phyloP scores from a whole-genome alignment of 2,113 vertebrate species.

The Centrocercus urophasianus region DNA sequence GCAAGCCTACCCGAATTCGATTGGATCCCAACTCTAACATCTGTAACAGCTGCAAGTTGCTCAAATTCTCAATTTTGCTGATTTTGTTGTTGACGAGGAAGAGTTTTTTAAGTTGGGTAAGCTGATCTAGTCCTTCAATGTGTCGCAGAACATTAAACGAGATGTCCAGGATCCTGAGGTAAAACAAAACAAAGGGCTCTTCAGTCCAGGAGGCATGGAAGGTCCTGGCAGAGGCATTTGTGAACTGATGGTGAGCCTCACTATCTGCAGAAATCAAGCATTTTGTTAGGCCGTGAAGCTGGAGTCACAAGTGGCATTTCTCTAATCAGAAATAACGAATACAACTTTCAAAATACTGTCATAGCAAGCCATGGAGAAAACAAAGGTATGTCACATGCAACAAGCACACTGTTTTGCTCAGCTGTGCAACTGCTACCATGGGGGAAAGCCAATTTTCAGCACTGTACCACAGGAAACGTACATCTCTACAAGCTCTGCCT shows the following conservation, averaged over 20 bases:
- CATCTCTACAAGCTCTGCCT: background rate
- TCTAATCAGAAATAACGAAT: background rate
- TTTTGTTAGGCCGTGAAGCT: background rate
- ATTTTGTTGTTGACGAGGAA: constrained; percentile 99
- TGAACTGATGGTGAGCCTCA: background rate
- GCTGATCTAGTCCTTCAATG: constrained; percentile 90
- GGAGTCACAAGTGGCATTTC: background rate
- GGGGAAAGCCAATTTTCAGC: background rate
- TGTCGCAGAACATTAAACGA: constrained; percentile 95
- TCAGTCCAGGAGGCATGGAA: background rate
- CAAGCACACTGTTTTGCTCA: background rate
- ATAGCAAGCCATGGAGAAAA: background rate
- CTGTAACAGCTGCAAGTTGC: constrained; percentile 84
- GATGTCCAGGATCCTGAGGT: constrained; percentile 89
- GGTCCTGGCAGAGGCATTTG: background rate
- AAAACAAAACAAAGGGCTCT: constrained; percentile 2
- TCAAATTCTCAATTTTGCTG: constrained; percentile 87
- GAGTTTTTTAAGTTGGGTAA: constrained; percentile 90
- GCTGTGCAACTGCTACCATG: background rate
- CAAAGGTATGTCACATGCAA: background rate
- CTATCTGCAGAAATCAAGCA: background rate
- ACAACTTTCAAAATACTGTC: background rate
- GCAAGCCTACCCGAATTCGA: constrained; percentile 89
- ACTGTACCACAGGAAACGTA: background rate
- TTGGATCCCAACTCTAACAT: constrained; percentile 98